Conservation (phyloP, 2,888 invertebrate species). For the Gortyna flavago region DNA sequence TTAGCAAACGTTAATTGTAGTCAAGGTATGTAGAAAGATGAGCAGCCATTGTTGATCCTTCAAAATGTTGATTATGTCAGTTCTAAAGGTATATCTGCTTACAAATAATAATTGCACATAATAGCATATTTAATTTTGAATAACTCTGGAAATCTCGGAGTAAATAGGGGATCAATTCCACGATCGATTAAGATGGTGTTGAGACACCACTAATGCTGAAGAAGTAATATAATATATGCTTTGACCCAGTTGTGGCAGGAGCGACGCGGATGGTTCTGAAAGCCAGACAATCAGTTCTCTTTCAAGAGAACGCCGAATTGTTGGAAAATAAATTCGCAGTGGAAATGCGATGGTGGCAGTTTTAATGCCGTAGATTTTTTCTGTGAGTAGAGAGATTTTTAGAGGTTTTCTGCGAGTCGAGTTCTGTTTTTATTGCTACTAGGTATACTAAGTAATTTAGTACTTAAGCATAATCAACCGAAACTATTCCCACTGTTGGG, state of each 20-base stretch:
- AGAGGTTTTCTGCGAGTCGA: not conserved
- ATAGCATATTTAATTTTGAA: slow-evolving; percentile 8
- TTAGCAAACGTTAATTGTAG: no score
- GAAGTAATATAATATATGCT: slow-evolving; percentile 32
- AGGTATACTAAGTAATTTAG: not conserved
- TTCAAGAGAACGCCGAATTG: slow-evolving; percentile 34
- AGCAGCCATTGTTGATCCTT: no score
- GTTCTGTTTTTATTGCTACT: not conserved
- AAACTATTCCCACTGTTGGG: not conserved
- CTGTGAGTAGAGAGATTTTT: not conserved
- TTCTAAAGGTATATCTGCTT: no score
- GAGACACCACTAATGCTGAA: slow-evolving; percentile 22
- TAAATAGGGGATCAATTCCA: slow-evolving; percentile 16
- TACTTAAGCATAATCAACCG: not conserved
- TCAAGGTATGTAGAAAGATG: no score
- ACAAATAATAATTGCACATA: no score
- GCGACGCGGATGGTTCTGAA: slow-evolving; percentile 34
- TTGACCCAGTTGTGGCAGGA: slow-evolving; percentile 41
- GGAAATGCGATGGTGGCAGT: slow-evolving; percentile 11
- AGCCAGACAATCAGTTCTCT: slow-evolving; percentile 49
- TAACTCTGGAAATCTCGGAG: not conserved
- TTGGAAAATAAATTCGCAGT: slow-evolving; percentile 37
- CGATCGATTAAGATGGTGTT: slow-evolving; percentile 44
- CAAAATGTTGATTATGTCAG: no score
- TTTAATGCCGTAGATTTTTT: slow-evolving; percentile 25